phyloP scores from a whole-genome alignment of 2,888 invertebrate species.

The Actias luna region DNA sequence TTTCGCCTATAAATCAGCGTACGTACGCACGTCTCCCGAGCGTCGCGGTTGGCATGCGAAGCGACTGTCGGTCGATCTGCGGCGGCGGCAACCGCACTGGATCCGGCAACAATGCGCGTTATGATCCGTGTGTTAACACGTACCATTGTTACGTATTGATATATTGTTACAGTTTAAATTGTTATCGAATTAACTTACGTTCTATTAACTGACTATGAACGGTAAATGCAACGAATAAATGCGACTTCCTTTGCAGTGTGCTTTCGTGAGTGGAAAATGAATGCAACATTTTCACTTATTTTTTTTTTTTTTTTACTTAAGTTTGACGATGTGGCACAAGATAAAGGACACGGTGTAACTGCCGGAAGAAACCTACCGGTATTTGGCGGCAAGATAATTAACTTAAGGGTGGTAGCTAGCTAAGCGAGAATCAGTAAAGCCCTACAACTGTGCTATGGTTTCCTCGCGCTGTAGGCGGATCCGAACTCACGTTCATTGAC shows the following conservation, averaged over 20 bases:
- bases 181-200: constrained; percentile 12
- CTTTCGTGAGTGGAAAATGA: too few relatives aligned
- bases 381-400: too few relatives aligned
- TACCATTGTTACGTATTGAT: constrained; percentile 3
- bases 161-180: constrained; percentile 9
- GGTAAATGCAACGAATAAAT: background rate
- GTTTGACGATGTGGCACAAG: too few relatives aligned
- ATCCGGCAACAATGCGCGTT: background rate
- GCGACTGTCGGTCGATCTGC: constrained; percentile 1
- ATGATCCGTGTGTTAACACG: constrained; percentile 6
- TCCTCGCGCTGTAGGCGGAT: too few relatives aligned
- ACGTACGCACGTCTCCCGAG: background rate
- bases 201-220: background rate
- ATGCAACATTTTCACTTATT: too few relatives aligned
- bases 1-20: constrained; percentile 7
- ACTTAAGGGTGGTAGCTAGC: too few relatives aligned
- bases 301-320: too few relatives aligned
- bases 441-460: too few relatives aligned
- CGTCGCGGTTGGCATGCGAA: background rate
- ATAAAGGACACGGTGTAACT: too few relatives aligned
- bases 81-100: background rate
- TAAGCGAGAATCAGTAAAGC: too few relatives aligned
- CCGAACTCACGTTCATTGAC: too few relatives aligned
- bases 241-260: background rate
- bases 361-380: too few relatives aligned